Evolutionary conservation across 2,113 vertebrate species (phyloP).

Genomic region (Chaetops frenatus): DNA sequence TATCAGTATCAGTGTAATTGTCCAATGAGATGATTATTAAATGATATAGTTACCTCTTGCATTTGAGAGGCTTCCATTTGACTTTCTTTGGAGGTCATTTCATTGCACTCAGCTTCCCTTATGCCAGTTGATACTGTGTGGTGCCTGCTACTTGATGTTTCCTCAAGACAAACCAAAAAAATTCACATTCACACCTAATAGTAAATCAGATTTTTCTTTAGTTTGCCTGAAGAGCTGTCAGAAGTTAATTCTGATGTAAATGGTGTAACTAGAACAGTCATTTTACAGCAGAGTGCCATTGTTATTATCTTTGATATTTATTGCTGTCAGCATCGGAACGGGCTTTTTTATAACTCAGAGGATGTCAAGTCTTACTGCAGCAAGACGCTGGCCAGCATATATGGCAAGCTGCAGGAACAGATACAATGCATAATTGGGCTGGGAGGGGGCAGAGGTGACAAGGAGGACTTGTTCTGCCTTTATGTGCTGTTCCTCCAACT

Average conservation of each 20-base stretch:
- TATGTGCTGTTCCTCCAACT: background rate
- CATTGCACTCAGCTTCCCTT: slow-evolving; percentile 51
- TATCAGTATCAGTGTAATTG: background rate
- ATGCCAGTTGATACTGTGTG: slow-evolving; percentile 59
- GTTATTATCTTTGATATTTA: background rate
- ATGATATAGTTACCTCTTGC: slow-evolving; percentile 74
- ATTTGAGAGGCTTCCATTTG: slow-evolving; percentile 70
- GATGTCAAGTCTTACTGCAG: background rate
- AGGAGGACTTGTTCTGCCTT: background rate
- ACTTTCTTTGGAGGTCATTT: slow-evolving; percentile 61
- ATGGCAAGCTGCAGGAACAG: background rate
- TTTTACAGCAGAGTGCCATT: background rate
- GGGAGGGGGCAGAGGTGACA: background rate
- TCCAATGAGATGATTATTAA: background rate
- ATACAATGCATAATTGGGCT: background rate
- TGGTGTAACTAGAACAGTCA: background rate
- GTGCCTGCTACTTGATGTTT: slow-evolving; percentile 72
- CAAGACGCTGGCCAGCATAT: background rate
- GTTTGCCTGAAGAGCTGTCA: background rate
- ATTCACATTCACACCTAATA: background rate
- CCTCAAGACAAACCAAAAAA: slow-evolving; percentile 64
- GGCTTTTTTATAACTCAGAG: background rate
- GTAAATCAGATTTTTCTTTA: background rate
- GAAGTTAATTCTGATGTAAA: background rate
- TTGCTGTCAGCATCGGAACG: background rate